These are phyloP conservation scores for Stichodactyla mertensii DNA, from an alignment of 64 coral and sea anemone genomes.

Conservation along the genomic window DNA sequence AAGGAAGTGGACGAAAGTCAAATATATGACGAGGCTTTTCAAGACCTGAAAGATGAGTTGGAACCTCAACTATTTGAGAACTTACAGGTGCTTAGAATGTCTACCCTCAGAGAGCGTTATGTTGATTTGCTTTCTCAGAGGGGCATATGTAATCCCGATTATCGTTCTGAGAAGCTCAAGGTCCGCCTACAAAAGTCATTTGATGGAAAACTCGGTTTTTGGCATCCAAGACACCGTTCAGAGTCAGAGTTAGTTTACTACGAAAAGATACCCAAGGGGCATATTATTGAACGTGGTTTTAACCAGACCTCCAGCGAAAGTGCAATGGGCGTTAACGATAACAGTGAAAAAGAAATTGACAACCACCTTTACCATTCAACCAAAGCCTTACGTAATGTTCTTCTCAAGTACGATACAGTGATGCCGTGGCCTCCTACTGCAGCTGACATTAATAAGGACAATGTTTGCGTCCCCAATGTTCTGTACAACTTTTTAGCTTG, in stretches of 20 bases:
- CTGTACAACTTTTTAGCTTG: background rate
- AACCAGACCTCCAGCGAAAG: background rate
- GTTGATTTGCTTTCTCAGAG: background rate
- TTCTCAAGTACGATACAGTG: background rate
- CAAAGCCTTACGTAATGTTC: background rate
- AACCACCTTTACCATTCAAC: background rate
- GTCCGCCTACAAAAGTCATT: background rate
- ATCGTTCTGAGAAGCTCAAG: background rate
- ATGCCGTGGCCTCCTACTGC: background rate
- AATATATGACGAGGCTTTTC: slow-evolving; percentile 1
- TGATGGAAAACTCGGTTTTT: slow-evolving; percentile 3
- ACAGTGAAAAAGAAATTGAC: background rate
- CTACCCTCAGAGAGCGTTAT: background rate
- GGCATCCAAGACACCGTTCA: slow-evolving; percentile 3
- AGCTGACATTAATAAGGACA: background rate
- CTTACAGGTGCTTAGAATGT: background rate
- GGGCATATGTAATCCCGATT: background rate
- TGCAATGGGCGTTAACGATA: background rate
- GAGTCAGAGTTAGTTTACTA: background rate
- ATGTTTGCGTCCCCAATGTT: background rate
- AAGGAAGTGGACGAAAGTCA: background rate
- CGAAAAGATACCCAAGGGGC: background rate
- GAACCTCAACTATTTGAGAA: background rate
- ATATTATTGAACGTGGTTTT: background rate
- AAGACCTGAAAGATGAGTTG: background rate